Percentiles rank a stretch among this genome's conserved stretches.
Conservation (phyloP, 2,888 invertebrate genomes). For the Deilephila porcellus region DNA sequence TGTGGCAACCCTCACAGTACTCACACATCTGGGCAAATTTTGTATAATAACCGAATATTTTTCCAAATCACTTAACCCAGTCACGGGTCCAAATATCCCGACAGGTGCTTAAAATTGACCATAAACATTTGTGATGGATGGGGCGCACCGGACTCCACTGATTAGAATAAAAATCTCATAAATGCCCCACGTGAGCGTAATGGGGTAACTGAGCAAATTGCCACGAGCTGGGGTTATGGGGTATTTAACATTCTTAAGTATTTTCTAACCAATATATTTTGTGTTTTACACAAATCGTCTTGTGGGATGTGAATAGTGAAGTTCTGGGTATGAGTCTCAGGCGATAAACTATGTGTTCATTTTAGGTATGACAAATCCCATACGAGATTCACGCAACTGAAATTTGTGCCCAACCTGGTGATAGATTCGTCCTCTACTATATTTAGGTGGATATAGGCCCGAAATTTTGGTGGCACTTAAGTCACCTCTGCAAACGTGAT, state of each 20-base stretch:
- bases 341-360: too few relatives aligned
- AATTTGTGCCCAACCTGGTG: too few relatives aligned
- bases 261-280: neutral
- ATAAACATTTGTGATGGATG: constrained; percentile 3
- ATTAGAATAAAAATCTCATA: constrained; percentile 24
- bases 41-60: constrained; percentile 7
- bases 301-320: too few relatives aligned
- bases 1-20: too few relatives aligned
- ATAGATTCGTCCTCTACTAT: too few relatives aligned
- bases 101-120: constrained; percentile 24
- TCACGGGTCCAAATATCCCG: constrained; percentile 11
- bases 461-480: too few relatives aligned
- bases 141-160: neutral
- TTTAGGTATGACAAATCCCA: too few relatives aligned
- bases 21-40: neutral
- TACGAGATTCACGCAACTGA: too few relatives aligned
- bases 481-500: too few relatives aligned
- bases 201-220: constrained; percentile 1
- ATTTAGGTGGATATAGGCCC: too few relatives aligned
- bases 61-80: constrained; percentile 19
- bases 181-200: constrained; percentile 8
- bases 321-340: too few relatives aligned
- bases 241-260: neutral
- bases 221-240: neutral
- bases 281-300: too few relatives aligned